phyloP scores from a whole-genome alignment of 2,888 invertebrate species.

The Lasioglossum vierecki region DNA sequence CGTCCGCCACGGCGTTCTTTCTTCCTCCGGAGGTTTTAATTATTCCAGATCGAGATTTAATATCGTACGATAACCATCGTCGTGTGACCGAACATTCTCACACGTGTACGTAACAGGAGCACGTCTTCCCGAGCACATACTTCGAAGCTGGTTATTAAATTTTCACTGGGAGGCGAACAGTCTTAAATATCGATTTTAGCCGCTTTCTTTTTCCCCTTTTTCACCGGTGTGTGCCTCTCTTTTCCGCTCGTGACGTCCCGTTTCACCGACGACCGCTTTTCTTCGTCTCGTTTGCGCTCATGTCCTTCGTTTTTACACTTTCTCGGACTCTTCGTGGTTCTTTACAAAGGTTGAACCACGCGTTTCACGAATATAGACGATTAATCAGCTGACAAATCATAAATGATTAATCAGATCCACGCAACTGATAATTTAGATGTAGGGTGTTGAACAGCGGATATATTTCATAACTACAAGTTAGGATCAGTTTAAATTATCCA shows the following conservation, averaged over 20 bases:
- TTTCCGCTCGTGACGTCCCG: background rate
- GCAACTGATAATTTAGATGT: background rate
- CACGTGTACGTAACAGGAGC: conserved; percentile 71
- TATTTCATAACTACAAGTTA: no score
- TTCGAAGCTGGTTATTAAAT: conserved; percentile 77
- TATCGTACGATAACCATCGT: conserved; percentile 71
- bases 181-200: conserved; percentile 78
- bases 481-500: no score
- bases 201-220: conserved; percentile 33
- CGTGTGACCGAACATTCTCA: conserved; percentile 72
- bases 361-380: conserved; percentile 43
- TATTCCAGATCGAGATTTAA: conserved; percentile 78
- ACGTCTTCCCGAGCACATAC: conserved; percentile 71
- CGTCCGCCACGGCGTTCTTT: conserved; percentile 17
- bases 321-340: conserved; percentile 51
- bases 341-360: conserved; percentile 48
- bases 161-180: conserved; percentile 76
- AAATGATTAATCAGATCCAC: background rate
- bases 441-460: background rate
- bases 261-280: background rate
- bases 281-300: conserved; percentile 6
- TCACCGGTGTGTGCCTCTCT: background rate
- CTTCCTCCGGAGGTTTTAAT: conserved; percentile 74
- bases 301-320: conserved; percentile 31
- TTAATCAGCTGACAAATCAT: conserved; percentile 43